Percentiles rank a stretch among this genome's conserved stretches.
Evolutionary conservation across 2,888 invertebrate species (phyloP).

Genomic region (Athripsodes cinereus): DNA sequence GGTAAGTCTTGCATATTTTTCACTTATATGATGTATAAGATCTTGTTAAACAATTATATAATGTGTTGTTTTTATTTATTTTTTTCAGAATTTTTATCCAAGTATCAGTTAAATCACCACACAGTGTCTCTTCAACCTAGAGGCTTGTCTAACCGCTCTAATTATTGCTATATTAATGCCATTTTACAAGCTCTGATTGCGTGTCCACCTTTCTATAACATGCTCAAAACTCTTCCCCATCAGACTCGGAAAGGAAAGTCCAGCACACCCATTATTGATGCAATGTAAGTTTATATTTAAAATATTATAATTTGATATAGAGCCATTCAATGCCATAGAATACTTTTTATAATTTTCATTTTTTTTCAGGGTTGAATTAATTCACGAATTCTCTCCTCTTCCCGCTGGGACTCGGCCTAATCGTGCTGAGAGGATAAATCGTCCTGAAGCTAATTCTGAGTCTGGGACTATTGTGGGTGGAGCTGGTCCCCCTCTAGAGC

Average conservation of each 20-base stretch:
- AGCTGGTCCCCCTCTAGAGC: constrained; percentile 81
- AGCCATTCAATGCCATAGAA: too few species aligned
- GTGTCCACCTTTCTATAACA: constrained; percentile 92
- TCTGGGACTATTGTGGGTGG: constrained; percentile 50
- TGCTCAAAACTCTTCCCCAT: constrained; percentile 72
- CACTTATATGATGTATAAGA: background rate
- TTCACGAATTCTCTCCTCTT: constrained; percentile 69
- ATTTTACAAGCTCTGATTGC: constrained; percentile 90
- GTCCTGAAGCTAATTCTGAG: constrained; percentile 31
- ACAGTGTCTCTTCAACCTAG: constrained; percentile 79
- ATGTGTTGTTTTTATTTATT: background rate
- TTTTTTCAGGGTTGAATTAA: constrained; percentile 62
- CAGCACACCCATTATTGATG: constrained; percentile 82
- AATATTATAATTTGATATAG: too few species aligned
- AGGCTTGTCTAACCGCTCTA: constrained; percentile 87
- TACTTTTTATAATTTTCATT: background rate
- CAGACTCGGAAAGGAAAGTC: constrained; percentile 55
- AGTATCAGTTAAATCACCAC: constrained; percentile 71
- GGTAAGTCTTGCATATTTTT: constrained; percentile 46
- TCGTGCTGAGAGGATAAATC: constrained; percentile 43
- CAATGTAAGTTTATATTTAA: constrained; percentile 77
- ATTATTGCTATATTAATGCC: constrained; percentile 96
- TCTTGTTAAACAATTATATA: background rate
- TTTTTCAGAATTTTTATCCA: constrained; percentile 66
- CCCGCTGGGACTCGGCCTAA: constrained; percentile 48